A percentile compares a stretch with the other conserved stretches of the same genome.
Evolutionary conservation across 2,888 invertebrate genomes (phyloP).

Genomic region (Lepidocyrtinus sp.): DNA sequence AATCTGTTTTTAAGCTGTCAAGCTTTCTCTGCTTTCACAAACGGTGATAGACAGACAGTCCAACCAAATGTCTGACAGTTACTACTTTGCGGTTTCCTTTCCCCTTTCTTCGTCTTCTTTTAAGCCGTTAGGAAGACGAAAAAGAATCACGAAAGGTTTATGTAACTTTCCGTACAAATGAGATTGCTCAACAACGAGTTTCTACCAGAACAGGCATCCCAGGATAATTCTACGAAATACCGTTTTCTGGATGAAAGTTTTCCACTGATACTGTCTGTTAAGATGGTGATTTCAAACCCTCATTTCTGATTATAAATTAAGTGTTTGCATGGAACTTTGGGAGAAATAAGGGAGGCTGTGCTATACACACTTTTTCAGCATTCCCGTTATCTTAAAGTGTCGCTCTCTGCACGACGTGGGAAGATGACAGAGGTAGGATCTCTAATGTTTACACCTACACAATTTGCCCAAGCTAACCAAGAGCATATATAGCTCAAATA

Average conservation of each 20-base stretch:
- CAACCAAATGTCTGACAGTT: constrained; percentile 43
- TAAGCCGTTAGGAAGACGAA: not conserved
- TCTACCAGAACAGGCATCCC: no score
- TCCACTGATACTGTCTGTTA: constrained; percentile 39
- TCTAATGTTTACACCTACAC: not conserved
- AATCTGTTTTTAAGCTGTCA: constrained; percentile 13
- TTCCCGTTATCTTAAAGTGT: constrained; percentile 1
- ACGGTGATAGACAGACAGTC: constrained; percentile 41
- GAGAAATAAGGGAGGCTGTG: not conserved
- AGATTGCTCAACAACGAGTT: constrained; percentile 24
- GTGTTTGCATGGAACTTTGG: constrained; percentile 3
- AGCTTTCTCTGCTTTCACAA: not conserved
- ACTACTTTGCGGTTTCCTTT: constrained; percentile 37
- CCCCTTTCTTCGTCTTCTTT: constrained; percentile 37
- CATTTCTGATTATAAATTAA: constrained; percentile 47
- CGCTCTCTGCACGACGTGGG: not conserved
- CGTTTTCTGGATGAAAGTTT: constrained; percentile 8
- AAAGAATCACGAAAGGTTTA: constrained; percentile 10
- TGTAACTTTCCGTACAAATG: constrained; percentile 8
- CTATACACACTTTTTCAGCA: not conserved
- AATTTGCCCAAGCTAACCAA: no score
- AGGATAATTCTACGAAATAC: constrained; percentile 22
- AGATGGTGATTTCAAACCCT: constrained; percentile 24
- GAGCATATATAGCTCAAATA: not conserved
- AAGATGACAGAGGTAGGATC: not conserved